Evolutionary conservation across 2,797 vertebrate species (phyloP), one percentile per base, ranked within the genome.

Genomic region (Florisuga fusca): DNA sequence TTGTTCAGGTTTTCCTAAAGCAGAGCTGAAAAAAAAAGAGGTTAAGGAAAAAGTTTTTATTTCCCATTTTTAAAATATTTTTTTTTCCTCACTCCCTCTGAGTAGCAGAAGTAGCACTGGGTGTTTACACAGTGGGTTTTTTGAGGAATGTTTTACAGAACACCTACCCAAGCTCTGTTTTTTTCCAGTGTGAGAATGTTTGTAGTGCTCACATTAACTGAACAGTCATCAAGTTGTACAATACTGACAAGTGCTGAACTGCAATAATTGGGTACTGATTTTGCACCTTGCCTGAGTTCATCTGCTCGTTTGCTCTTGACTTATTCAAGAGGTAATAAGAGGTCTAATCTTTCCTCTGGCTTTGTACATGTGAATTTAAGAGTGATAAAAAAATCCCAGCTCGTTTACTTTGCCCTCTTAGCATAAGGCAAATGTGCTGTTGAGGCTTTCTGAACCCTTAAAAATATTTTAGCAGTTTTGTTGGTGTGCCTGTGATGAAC

Each of bases 401-500:
- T n/a, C 1, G 15, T 46, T 55, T 46, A 8, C 11, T 63, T 22
- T 64, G 10, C 1, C 7, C 9, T 61, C 61, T 54, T 8, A 19
- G 18, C 26, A 7, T 10, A 17, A 33, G 20, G 20, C 12, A 8
- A 69, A 31, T 13, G 12, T n/a, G 43, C 29, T 81, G 4, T 15
- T 55, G 9, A 43, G 27, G 66, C 59, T 64, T 48, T 34, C n/a
- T 33, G 67, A 58, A 72, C 14, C 54, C 15, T 75, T 81, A 27
- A 8, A 11, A 58, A 29, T 48, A 14, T 36, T 61, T 12, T 73
- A 23, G 17, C 2, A 2, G 11, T 51, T 83, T 57, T 73, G 5
- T 15, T 76, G 16, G 6, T 23, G 20, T 29, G 1, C 5, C 0
- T 34, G 2, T 68, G 27, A 33, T 1, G 6, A 55, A 9, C 3